These are phyloP conservation scores for Hydrotaea diabolus DNA, from an alignment of 2,888 invertebrate genomes.

Conservation along the genomic window DNA sequence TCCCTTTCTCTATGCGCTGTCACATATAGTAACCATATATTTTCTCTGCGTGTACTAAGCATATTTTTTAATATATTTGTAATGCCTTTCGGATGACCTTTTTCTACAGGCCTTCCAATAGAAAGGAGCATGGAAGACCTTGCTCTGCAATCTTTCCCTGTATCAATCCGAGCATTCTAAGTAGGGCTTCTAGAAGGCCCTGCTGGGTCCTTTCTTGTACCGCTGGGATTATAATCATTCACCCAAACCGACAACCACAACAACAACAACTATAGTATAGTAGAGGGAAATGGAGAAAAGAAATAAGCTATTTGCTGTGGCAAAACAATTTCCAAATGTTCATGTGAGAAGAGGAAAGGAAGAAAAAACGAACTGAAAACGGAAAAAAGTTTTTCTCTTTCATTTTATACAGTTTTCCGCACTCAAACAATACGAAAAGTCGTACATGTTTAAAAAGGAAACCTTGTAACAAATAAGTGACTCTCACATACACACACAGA, in stretches of 20 bases:
- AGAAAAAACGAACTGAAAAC: not conserved
- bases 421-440: constrained; percentile 20
- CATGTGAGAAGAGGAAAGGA: not conserved
- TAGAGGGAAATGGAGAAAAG: not conserved
- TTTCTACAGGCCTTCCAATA: no score
- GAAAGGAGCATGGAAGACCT: no score
- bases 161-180: no score
- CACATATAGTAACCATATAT: no score
- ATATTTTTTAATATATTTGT: no score
- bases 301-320: constrained; percentile 26
- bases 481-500: not conserved
- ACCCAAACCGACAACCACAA: not conserved
- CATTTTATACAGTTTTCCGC: constrained; percentile 13
- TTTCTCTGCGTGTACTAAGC: no score
- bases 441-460: constrained; percentile 31
- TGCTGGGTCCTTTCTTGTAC: no score
- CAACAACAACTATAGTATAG: not conserved
- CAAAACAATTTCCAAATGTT: not conserved
- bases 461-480: constrained; percentile 47
- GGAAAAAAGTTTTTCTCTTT: constrained; percentile 10
- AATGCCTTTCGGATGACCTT: no score
- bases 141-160: no score
- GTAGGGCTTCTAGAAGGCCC: no score
- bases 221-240: not conserved
- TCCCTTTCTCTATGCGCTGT: no score